Base-by-base conservation (phyloP, 1,140 invertebrate genomes). In the Drosophila nebulosa region DNA sequence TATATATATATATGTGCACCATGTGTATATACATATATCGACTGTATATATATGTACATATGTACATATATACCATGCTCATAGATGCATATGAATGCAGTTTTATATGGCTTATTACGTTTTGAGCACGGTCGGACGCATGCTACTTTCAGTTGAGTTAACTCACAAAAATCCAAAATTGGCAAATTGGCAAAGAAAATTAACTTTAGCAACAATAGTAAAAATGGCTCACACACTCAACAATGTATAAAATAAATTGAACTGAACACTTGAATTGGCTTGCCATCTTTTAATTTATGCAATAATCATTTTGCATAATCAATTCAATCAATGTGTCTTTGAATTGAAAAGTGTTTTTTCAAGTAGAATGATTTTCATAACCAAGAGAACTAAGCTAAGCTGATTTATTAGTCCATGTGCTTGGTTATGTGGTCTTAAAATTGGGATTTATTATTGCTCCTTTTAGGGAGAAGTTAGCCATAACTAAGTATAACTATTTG, bases 81-180 rank as follows among this genome's bases (percentile, higher is more conserved):
- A 46, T n/a, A n/a, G n/a, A n/a, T 46, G 39, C 39, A 46, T 46
- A 46, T 46, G 16, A 16, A 46, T 46, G 39, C 39, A 46, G 39
- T 46, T 46, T 46, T 46, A 72, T 58, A 70, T 55, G 65, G 52
- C 46, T 70, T 46, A 60, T 70, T 65, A 58, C 74, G 67, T 70
- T 62, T 46, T 53, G 53, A 67, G 61, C 61, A 70, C 39, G 59
- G 30, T 69, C 69, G 67, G 65, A 62, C 64, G 64, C 78, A 58
- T 68, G 64, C 52, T 57, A 62, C 39, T 56, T 78, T 69, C n/a
- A 46, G 32, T 42, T 36, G 39, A 56, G 56, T 61, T 22, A 27
- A 4, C 22, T 32, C 39, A 46, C 39, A 46, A 46, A 46, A 21
- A 2, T 4, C 26, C 16, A 26, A 35, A 30, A 30, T 30, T 30